A percentile compares a stretch with the other conserved stretches of the same genome.
phyloP scores from a whole-genome alignment of 2,888 invertebrate genomes.

The Unio delphinus region DNA sequence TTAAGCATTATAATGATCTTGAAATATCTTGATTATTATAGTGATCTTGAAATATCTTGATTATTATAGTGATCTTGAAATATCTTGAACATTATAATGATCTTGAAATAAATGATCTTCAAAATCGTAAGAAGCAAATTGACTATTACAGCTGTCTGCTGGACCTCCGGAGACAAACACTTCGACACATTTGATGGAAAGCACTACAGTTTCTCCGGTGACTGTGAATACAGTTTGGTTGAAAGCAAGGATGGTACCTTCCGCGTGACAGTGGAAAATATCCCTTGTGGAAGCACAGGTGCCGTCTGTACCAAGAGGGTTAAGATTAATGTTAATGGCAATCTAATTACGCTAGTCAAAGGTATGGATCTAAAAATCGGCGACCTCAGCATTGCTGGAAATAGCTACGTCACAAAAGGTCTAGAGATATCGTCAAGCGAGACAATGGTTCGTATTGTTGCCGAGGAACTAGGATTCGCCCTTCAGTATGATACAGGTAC shows the following conservation, averaged over 20 bases:
- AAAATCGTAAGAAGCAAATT: background rate
- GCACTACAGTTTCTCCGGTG: slow-evolving; percentile 88
- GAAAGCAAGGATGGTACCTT: slow-evolving; percentile 61
- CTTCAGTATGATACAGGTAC: slow-evolving; percentile 88
- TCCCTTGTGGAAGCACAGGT: slow-evolving; percentile 87
- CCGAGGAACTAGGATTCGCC: slow-evolving; percentile 77
- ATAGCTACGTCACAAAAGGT: slow-evolving; percentile 13
- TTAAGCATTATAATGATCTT: too few relatives aligned
- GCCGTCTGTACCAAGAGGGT: slow-evolving; percentile 84
- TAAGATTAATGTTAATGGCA: slow-evolving; percentile 21
- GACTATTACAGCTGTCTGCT: slow-evolving; percentile 73
- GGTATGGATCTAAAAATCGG: slow-evolving; percentile 50
- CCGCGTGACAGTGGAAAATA: slow-evolving; percentile 84
- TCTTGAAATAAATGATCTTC: too few relatives aligned
- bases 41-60: too few relatives aligned
- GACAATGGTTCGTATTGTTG: slow-evolving; percentile 25
- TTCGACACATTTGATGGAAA: slow-evolving; percentile 87
- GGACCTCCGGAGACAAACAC: slow-evolving; percentile 92
- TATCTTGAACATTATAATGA: too few relatives aligned
- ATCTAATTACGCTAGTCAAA: slow-evolving; percentile 34
- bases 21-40: too few relatives aligned
- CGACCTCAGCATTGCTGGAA: slow-evolving; percentile 35
- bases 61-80: too few relatives aligned
- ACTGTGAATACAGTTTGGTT: slow-evolving; percentile 83
- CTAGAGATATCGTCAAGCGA: too few relatives aligned